phyloP scores from a whole-genome alignment of 2,113 vertebrate genomes.

The Oceanodroma tethys region DNA sequence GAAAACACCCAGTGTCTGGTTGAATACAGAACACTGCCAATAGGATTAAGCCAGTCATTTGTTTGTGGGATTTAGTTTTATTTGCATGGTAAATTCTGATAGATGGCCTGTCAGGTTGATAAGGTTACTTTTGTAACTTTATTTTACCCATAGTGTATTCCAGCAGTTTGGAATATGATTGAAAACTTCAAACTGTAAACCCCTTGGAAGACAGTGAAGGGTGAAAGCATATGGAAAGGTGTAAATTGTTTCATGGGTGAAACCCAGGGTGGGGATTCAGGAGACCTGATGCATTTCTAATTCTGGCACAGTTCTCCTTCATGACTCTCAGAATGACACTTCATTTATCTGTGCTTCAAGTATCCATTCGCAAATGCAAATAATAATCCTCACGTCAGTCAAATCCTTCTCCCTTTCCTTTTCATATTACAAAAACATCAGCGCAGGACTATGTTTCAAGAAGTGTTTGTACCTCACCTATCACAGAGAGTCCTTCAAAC shows the following conservation, averaged over 20 bases:
- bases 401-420: not conserved
- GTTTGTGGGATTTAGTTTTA: not conserved
- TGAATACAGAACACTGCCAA: not conserved
- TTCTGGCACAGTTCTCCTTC: not conserved
- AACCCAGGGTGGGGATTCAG: not conserved
- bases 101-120: not conserved
- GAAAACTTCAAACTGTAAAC: not conserved
- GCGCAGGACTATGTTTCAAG: not conserved
- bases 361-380: not conserved
- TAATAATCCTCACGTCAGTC: not conserved
- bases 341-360: not conserved
- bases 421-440: not conserved
- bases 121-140: not conserved
- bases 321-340: not conserved
- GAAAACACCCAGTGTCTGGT: not conserved
- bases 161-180: not conserved
- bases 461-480: not conserved
- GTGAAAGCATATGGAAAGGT: not conserved
- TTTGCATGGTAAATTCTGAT: not conserved
- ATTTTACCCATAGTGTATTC: not conserved
- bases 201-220: not conserved
- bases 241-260: not conserved
- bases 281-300: not conserved
- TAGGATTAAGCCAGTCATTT: not conserved
- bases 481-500: not conserved